Base-by-base conservation (phyloP, 2,797 vertebrate genomes). In the Novumbra hubbsi region DNA sequence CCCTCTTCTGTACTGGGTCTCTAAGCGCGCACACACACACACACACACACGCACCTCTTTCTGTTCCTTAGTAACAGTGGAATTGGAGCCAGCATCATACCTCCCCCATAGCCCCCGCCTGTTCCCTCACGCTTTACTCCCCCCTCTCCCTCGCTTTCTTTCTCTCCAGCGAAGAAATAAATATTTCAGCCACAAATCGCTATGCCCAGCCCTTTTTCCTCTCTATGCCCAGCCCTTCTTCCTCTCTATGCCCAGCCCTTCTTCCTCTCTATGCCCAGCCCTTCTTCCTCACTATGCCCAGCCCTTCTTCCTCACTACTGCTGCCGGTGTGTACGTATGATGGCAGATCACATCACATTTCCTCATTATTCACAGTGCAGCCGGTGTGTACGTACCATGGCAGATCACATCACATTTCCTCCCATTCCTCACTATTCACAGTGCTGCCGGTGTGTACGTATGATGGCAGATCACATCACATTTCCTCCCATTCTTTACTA, bases 1-100 rank as follows among this genome's bases (percentile, higher is more conserved):
- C 71, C 52, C 30, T n/a, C 8, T 24, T 32, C 52, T 60, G 17
- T n/a, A 32, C 30, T 32, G 7, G 52, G 68, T 50, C 41, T 12
- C 64, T 65, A 45, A 19, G 66, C 78, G 66, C 67, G 9, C 65
- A 74, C 41, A 12, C 81, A 62, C 52, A 81, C 79, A n/a, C n/a
- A n/a, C n/a, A n/a, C n/a, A n/a, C n/a, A n/a, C n/a, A n/a, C n/a
- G n/a, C n/a, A 64, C 80, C 77, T 76, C 78, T 80, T 79, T 68
- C 84, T 41, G 89, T 92, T 90, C 76, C 92, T 83, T 92, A 89
- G 93, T 91, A 93, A 94, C 92, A 81, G 88, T 71, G 80, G 86
- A 84, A 84, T 76, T 32, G 3, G 73, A 86, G 84, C 84, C 69
- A 88, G 87, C 88, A 85, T 88, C 87, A 84, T 73, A 50, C 70